Evolutionary conservation across 2,797 vertebrate genomes (phyloP).

Genomic region (Dryobates pubescens): DNA sequence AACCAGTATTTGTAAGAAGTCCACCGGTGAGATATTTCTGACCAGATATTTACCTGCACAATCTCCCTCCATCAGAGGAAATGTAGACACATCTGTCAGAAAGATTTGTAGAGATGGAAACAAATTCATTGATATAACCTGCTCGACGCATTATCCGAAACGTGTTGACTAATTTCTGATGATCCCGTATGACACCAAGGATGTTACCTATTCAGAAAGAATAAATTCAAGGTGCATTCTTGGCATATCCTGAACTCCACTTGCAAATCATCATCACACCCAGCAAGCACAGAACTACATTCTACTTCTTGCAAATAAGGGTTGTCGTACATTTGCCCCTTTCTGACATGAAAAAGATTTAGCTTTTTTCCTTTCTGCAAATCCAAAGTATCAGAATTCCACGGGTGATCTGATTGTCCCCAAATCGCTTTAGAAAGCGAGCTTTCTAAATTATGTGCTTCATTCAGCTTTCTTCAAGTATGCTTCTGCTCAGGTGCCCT

Average conservation of each 20-base stretch:
- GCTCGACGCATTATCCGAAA: constrained; percentile 97
- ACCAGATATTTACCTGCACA: constrained; percentile 86
- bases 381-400: neutral
- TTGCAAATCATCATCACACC: neutral
- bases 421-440: neutral
- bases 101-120: constrained; percentile 97
- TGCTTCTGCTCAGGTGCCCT: neutral
- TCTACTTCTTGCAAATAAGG: neutral
- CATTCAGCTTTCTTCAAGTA: neutral
- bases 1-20: neutral
- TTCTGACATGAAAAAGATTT: neutral
- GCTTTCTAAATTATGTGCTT: neutral
- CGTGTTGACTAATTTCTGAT: constrained; percentile 91
- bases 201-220: constrained; percentile 88
- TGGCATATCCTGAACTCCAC: neutral
- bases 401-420: neutral
- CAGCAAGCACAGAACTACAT: neutral
- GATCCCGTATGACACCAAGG: constrained; percentile 94
- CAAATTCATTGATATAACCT: constrained; percentile 97
- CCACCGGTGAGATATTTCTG: neutral
- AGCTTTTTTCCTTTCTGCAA: neutral
- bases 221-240: neutral
- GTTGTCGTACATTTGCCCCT: neutral
- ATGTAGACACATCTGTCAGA: constrained; percentile 97
- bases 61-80: constrained; percentile 94